Conservation (phyloP, 2,888 invertebrate genomes). For the Polydrusus pterygomalis region DNA sequence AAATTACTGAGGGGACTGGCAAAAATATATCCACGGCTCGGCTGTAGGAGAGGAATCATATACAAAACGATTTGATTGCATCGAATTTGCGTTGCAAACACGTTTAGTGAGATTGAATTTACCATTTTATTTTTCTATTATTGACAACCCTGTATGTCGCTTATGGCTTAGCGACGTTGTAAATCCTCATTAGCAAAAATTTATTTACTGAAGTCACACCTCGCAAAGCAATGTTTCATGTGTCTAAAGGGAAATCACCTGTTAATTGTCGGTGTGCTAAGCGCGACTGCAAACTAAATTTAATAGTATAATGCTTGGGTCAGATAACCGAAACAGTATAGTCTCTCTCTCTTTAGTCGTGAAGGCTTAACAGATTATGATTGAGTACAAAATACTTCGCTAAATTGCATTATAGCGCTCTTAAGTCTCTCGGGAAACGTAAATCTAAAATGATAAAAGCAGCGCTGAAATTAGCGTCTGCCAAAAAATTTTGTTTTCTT, state of each 20-base stretch:
- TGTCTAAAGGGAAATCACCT: slow-evolving; percentile 46
- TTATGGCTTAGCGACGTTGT: too few species aligned
- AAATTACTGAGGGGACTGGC: not conserved
- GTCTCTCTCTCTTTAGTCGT: slow-evolving; percentile 24
- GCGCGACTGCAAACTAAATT: slow-evolving; percentile 41
- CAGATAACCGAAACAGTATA: slow-evolving; percentile 39
- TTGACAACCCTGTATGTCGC: too few species aligned
- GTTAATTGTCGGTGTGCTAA: slow-evolving; percentile 48
- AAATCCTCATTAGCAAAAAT: not conserved
- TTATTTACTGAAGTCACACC: slow-evolving; percentile 14
- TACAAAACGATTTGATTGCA: too few species aligned
- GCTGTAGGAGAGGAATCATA: too few species aligned
- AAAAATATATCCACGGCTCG: too few species aligned
- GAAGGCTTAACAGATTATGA: slow-evolving; percentile 39
- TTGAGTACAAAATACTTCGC: slow-evolving; percentile 36
- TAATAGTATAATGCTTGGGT: slow-evolving; percentile 42
- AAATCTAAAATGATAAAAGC: slow-evolving; percentile 31
- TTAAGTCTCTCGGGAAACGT: slow-evolving; percentile 22
- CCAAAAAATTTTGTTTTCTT: slow-evolving; percentile 1
- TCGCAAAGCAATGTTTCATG: slow-evolving; percentile 35
- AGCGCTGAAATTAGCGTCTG: slow-evolving; percentile 20
- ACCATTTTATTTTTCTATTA: too few species aligned
- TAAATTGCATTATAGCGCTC: slow-evolving; percentile 29
- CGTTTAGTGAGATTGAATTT: too few species aligned
- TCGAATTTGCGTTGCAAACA: too few species aligned